phyloP scores from a whole-genome alignment of 2,797 vertebrate species.

The Micropoecilia bifurca region DNA sequence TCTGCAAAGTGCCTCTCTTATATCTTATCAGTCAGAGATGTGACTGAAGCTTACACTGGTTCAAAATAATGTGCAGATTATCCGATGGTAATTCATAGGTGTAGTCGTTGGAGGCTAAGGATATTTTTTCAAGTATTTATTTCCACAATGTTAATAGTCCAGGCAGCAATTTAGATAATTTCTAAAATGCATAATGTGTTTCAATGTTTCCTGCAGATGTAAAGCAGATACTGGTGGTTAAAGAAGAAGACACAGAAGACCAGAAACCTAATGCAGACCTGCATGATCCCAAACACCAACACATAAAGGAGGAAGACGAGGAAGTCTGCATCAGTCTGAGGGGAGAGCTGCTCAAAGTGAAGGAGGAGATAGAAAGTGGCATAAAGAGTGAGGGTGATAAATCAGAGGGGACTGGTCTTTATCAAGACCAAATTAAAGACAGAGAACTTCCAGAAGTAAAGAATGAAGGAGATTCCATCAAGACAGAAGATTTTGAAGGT shows the following conservation, averaged over 20 bases:
- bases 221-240: neutral
- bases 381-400: neutral
- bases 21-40: constrained; percentile 2
- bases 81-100: neutral
- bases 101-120: neutral
- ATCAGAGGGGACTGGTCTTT: neutral
- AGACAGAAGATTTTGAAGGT: neutral
- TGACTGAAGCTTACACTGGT: constrained; percentile 2
- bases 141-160: neutral
- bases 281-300: neutral
- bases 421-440: neutral
- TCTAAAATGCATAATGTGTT: neutral
- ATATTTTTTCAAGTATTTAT: neutral
- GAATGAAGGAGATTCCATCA: neutral
- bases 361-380: neutral
- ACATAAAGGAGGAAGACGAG: neutral
- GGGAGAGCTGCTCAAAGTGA: neutral
- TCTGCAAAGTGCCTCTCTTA: neutral
- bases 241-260: neutral
- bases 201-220: neutral
- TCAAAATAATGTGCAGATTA: neutral
- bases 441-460: neutral
- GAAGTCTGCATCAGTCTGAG: neutral
- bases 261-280: neutral
- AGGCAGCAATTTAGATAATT: neutral